These are phyloP conservation scores for Octodon degus DNA, from an alignment of 2,113 vertebrate species.

Conservation along the genomic window DNA sequence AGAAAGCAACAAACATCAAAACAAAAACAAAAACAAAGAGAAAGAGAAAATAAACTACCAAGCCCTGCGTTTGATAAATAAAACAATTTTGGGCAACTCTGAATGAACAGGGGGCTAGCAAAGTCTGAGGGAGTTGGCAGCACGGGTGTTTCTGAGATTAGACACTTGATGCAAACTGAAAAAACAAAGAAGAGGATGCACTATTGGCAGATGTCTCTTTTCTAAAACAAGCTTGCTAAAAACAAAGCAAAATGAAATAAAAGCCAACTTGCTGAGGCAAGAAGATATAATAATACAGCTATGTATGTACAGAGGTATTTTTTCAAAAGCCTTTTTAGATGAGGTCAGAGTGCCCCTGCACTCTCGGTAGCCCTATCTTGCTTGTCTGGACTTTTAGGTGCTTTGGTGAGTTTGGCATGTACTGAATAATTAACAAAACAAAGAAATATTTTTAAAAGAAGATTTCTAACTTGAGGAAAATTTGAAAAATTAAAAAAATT, in stretches of 20 bases:
- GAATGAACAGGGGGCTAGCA: fast-evolving
- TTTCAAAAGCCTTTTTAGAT: background rate
- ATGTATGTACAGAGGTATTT: background rate
- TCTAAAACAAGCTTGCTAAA: background rate
- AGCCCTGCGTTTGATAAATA: background rate
- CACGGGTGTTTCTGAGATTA: background rate
- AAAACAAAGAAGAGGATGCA: background rate
- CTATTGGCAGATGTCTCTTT: background rate
- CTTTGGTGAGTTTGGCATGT: background rate
- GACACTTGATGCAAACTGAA: background rate
- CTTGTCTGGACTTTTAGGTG: background rate
- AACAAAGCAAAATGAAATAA: background rate
- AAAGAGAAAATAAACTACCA: background rate
- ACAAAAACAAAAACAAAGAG: background rate
- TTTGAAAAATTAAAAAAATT: background rate
- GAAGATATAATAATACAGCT: background rate
- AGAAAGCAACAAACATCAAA: background rate
- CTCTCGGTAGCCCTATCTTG: background rate
- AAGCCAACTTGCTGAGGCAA: background rate
- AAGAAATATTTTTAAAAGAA: background rate
- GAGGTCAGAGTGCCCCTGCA: background rate
- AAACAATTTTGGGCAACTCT: background rate
- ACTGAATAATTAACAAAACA: background rate
- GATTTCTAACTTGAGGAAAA: background rate
- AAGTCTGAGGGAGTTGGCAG: background rate